Evolutionary conservation across 2,797 vertebrate species (phyloP), one percentile per base, ranked within the genome.

Genomic region (Caiman crocodilus): DNA sequence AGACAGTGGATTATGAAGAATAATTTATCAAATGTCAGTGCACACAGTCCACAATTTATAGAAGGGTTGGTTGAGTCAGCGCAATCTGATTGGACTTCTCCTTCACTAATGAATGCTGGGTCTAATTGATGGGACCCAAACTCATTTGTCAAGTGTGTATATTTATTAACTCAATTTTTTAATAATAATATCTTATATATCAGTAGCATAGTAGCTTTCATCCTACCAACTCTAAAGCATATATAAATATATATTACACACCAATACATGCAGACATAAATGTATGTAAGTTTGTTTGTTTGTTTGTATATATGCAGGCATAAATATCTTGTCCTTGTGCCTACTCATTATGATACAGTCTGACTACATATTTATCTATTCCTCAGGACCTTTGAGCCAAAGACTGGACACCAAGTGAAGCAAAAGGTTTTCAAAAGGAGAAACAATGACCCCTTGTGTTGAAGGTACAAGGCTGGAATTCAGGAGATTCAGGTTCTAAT

Each of bases 11-110:
- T 98, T 98, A 98, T 98, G 97, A 98, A 97, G 97, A 98, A 97
- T 97, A 98, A 98, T 98, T 98, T 96, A 98, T 98, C 98, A 98
- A 98, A 98, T 25, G 97, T 98, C 98, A 98, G 95, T 87, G 97
- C 94, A 96, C 90, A 94, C 95, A 97, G 96, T 92, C 96, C 93
- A 97, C 96, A 96, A 97, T 98, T 98, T 98, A 96, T 88, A 97
- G 96, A 96, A 76, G 18, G 96, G 96, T 97, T 97, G 96, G 94
- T 95, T 96, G 96, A 97, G 94, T 94, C 90, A 94, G 96, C 94
- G 93, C 96, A 96, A 97, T 98, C 97, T 97, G 97, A 98, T 96
- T 97, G 97, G 97, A 86, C 94, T 94, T 96, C 89, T 92, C 92
- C 79, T 76, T 81, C 92, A 83, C 90, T 97, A 98, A 97, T 97